Base-by-base conservation (phyloP, 2,888 invertebrate species). In the Philereme vetulata region DNA sequence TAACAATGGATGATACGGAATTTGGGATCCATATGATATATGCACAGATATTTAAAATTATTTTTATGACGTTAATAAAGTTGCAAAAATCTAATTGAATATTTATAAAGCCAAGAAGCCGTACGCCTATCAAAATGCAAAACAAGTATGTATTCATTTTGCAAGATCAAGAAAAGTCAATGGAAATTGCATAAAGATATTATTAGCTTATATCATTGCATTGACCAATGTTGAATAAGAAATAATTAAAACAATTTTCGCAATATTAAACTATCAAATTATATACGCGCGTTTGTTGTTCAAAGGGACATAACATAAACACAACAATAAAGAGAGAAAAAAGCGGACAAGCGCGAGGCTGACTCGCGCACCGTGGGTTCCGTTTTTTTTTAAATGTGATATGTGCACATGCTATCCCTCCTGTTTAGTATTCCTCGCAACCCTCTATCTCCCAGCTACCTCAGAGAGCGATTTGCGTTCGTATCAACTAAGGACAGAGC, bases 271-370 rank as follows among this genome's bases (percentile, higher is more conserved):
- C 10, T 42, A 42, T 42, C n/a, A 42, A 5, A 4, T 42, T 10
- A 4, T 4, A 4, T 42, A 5, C 38, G 8, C 0, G 8, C 1
- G 0, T 38, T 38, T 7, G 7, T 38, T 5, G 38, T 6, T 8
- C 6, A 38, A 38, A 38, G 38, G 38, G 36, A 36, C 36, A 36
- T 36, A 7, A 5, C 4, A 36, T 70, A 71, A 76, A 48, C 44
- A 60, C 71, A 68, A 70, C 67, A 68, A 73, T 71, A 72, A 63
- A 66, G 65, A 71, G 68, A 75, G 75, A 81, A 75, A 67, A 66
- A 62, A 74, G 67, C 66, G 65, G 21, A 21, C 21, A 21, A 21
- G 21, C 2, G 21, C 21, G 21, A 21, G 21, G 21, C 21, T 21
- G 21, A 21, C 21, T 1, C 21, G 21, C 21, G 21, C 21, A 21